Percentiles rank a stretch among this genome's conserved stretches.
Evolutionary conservation across 2,797 vertebrate species (phyloP).

Genomic region (Hemibagrus guttatus): DNA sequence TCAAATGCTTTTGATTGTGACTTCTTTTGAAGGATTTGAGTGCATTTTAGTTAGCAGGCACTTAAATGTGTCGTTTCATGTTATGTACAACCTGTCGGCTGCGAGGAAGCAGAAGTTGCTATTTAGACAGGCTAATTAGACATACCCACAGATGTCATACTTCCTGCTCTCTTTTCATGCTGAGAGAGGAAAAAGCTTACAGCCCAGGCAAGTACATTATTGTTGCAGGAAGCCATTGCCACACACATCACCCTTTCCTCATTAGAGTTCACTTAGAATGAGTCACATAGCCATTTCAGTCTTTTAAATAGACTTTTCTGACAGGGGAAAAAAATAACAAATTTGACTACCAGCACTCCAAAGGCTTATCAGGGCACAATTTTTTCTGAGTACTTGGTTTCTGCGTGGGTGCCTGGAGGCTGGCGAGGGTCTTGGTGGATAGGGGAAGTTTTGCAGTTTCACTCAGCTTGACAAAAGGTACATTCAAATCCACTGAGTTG

Average conservation of each 20-base stretch:
- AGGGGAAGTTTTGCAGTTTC: constrained; percentile 24
- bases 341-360: constrained; percentile 29
- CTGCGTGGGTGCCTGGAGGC: constrained; percentile 12
- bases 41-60: constrained; percentile 31
- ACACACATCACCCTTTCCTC: constrained; percentile 35
- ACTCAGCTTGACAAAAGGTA: constrained; percentile 18
- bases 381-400: background rate
- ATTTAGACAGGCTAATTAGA: constrained; percentile 42
- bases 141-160: constrained; percentile 38
- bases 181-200: constrained; percentile 17
- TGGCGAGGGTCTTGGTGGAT: background rate
- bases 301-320: constrained; percentile 44
- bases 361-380: constrained; percentile 20
- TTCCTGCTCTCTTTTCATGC: constrained; percentile 14
- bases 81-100: constrained; percentile 19
- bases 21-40: constrained; percentile 31
- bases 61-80: constrained; percentile 45
- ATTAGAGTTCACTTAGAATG: constrained; percentile 47
- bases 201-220: constrained; percentile 12
- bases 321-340: background rate
- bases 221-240: constrained; percentile 22
- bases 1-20: constrained; percentile 16
- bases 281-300: constrained; percentile 50
- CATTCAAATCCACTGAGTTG: constrained; percentile 35
- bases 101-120: constrained; percentile 41